A percentile compares a stretch with the other conserved stretches of the same genome.
Evolutionary conservation across 2,113 vertebrate genomes (phyloP).

Genomic region (Pseudorasbora parva): DNA sequence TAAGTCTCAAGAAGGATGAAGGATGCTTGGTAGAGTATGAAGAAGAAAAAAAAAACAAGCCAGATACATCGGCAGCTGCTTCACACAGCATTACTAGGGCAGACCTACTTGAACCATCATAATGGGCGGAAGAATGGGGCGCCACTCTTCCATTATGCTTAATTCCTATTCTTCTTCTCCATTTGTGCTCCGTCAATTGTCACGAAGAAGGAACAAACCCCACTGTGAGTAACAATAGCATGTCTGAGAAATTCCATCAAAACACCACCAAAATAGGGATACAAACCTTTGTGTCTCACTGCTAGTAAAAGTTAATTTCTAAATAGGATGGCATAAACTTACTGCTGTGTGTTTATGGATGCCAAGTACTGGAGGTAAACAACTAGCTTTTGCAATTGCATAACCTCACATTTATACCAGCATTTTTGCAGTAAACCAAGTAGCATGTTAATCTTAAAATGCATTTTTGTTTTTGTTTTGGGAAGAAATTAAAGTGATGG

Average conservation of each 20-base stretch:
- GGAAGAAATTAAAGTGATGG: too few species aligned
- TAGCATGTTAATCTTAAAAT: too few species aligned
- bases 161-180: constrained; percentile 17
- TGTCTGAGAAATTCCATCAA: constrained; percentile 42
- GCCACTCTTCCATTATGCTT: constrained; percentile 52
- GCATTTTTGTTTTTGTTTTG: too few species aligned
- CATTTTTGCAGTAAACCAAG: background rate
- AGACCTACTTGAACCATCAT: constrained; percentile 49
- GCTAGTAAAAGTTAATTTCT: background rate
- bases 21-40: constrained; percentile 60
- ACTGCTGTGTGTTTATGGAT: background rate
- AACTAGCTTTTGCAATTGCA: too few species aligned
- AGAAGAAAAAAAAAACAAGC: constrained; percentile 59
- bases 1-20: constrained; percentile 68
- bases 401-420: too few species aligned
- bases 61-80: constrained; percentile 63
- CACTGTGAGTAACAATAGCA: constrained; percentile 44
- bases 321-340: background rate
- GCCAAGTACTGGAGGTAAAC: too few species aligned
- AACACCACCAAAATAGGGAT: constrained; percentile 53
- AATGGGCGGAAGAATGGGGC: constrained; percentile 45
- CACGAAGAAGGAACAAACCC: constrained; percentile 18
- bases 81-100: constrained; percentile 47
- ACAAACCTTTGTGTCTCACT: constrained; percentile 32
- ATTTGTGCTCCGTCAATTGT: constrained; percentile 28